These are phyloP conservation scores for Stichopus chloronotus DNA, from an alignment of 35 echinoderm and acorn worm genomes.

Conservation along the genomic window DNA sequence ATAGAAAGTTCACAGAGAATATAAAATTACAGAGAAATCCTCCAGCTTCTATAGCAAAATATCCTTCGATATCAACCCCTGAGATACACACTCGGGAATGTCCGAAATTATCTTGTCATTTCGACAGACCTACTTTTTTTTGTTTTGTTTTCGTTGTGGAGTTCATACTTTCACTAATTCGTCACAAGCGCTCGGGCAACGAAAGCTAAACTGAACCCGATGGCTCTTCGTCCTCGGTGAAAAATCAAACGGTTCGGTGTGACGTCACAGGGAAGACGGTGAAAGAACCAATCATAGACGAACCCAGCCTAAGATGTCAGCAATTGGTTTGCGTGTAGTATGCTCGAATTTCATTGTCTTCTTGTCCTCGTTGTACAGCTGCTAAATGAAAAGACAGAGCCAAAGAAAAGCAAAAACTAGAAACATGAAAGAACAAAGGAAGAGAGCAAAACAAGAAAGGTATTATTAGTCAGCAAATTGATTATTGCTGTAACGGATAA, in stretches of 20 bases:
- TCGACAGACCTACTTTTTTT: constrained; percentile 6
- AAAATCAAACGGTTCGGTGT: not conserved
- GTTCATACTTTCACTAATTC: not conserved
- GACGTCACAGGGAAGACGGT: not conserved
- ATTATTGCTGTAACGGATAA: too few relatives aligned
- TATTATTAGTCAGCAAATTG: too few relatives aligned
- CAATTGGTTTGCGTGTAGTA: not conserved
- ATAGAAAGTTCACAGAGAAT: not conserved
- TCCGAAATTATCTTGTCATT: not conserved
- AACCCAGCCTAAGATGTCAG: not conserved
- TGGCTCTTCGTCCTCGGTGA: not conserved
- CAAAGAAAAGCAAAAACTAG: too few relatives aligned
- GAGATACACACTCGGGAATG: not conserved
- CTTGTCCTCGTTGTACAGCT: too few relatives aligned
- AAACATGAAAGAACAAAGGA: too few relatives aligned
- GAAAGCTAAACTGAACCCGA: constrained; percentile 9
- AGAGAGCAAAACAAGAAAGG: too few relatives aligned
- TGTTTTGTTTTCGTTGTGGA: not conserved
- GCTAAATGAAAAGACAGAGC: too few relatives aligned
- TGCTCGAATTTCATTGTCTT: not conserved
- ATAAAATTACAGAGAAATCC: constrained; percentile 7
- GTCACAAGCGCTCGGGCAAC: not conserved
- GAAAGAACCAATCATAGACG: not conserved
- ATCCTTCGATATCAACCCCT: not conserved
- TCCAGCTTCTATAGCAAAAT: not conserved